A percentile compares a stretch with the other conserved stretches of the same genome.
phyloP scores from a whole-genome alignment of 1,140 invertebrate species.

The Dolichoris vasculosae region DNA sequence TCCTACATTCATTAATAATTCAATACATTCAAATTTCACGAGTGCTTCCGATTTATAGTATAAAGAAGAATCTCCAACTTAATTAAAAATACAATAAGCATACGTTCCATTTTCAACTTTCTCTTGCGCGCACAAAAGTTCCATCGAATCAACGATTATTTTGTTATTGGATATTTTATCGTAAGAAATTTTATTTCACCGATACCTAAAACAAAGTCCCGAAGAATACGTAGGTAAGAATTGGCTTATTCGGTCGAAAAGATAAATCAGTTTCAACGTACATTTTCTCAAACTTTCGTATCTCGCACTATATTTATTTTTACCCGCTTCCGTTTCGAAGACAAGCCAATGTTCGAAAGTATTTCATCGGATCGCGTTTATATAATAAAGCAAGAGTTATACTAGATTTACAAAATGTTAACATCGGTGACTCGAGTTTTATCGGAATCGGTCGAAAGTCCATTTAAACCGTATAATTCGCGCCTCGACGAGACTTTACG shows the following conservation, averaged over 20 bases:
- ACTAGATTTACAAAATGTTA: background rate
- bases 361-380: background rate
- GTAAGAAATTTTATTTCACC: slow-evolving; percentile 2
- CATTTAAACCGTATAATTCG: background rate
- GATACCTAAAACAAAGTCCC: background rate
- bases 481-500: too few species aligned
- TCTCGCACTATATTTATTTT: background rate
- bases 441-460: background rate
- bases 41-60: background rate
- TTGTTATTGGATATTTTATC: background rate
- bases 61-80: background rate
- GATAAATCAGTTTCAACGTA: slow-evolving; percentile 2
- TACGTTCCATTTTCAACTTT: background rate
- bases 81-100: background rate
- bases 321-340: background rate
- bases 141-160: background rate
- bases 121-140: background rate
- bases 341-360: background rate
- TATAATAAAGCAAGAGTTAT: background rate
- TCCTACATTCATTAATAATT: background rate
- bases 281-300: slow-evolving; percentile 9
- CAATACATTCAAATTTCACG: background rate
- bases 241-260: background rate
- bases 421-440: background rate
- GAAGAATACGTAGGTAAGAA: background rate